These are phyloP conservation scores for Ptilodon capucinus DNA, from an alignment of 2,888 invertebrate genomes.

Conservation along the genomic window DNA sequence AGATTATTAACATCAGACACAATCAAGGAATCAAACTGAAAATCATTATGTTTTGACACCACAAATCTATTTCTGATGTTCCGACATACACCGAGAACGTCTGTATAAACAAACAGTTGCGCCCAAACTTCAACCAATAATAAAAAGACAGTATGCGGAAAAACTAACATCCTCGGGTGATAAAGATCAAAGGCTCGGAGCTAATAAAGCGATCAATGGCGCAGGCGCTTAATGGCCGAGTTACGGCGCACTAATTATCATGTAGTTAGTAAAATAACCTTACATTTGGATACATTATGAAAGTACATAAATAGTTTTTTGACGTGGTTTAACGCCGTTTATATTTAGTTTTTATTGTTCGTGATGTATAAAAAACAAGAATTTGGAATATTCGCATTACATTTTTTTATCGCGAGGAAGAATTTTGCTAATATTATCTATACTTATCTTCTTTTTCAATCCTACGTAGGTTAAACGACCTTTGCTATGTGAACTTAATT, in stretches of 20 bases:
- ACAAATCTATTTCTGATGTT: slow-evolving; percentile 75
- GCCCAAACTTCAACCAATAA: slow-evolving; percentile 81
- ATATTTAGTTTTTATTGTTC: slow-evolving; percentile 19
- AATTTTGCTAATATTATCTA: not conserved
- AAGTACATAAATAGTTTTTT: slow-evolving; percentile 33
- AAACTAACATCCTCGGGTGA: slow-evolving; percentile 79
- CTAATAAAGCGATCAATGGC: slow-evolving; percentile 76
- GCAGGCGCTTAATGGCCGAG: slow-evolving; percentile 59
- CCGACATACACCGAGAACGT: slow-evolving; percentile 60
- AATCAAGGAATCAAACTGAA: slow-evolving; percentile 58
- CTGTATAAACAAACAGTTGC: slow-evolving; percentile 76
- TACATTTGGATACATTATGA: slow-evolving; percentile 34
- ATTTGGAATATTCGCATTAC: not conserved
- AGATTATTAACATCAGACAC: slow-evolving; percentile 16
- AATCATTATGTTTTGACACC: slow-evolving; percentile 75
- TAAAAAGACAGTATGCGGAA: slow-evolving; percentile 82
- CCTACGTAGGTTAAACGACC: not conserved
- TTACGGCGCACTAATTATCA: slow-evolving; percentile 65
- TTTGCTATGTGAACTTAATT: not conserved
- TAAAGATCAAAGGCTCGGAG: slow-evolving; percentile 72
- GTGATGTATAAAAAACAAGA: slow-evolving; percentile 12
- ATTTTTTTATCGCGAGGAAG: not conserved
- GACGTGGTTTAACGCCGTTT: slow-evolving; percentile 27
- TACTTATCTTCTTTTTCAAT: not conserved
- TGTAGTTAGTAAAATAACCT: slow-evolving; percentile 43